phyloP scores from a whole-genome alignment of 1,140 invertebrate species.

The Drosophila lini region DNA sequence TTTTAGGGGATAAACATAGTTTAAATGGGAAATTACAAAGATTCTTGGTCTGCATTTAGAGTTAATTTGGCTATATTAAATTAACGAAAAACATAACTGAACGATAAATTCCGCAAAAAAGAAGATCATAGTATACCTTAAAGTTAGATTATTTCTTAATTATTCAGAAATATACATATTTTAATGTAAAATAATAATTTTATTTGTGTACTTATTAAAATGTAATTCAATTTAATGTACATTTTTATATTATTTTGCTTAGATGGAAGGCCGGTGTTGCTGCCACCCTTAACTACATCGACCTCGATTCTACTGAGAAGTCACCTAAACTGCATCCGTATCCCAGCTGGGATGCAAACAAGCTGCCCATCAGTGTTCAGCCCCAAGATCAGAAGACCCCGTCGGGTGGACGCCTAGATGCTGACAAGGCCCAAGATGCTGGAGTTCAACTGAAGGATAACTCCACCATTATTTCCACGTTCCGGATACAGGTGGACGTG shows the following conservation, averaged over 20 bases:
- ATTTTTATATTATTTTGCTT: background rate
- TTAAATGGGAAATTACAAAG: background rate
- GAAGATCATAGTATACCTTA: no score
- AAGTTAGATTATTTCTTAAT: no score
- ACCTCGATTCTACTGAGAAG: constrained; percentile 85
- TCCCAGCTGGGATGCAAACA: constrained; percentile 88
- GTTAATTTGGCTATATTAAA: background rate
- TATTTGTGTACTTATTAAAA: no score
- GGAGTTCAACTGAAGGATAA: constrained; percentile 85
- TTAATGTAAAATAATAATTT: no score
- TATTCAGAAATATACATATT: no score
- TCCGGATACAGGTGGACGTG: constrained; percentile 87
- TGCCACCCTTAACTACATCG: constrained; percentile 89
- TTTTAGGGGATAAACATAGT: background rate
- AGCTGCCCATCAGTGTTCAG: constrained; percentile 85
- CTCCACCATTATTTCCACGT: constrained; percentile 87
- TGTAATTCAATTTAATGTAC: no score
- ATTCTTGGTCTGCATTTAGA: no score
- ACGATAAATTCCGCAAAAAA: no score
- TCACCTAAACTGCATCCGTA: constrained; percentile 89
- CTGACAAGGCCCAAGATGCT: constrained; percentile 69
- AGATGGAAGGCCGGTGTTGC: constrained; percentile 91
- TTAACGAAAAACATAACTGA: background rate
- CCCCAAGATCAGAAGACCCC: constrained; percentile 64
- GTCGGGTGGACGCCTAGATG: constrained; percentile 77